These are phyloP conservation scores for Parascotia fuliginaria DNA, from an alignment of 2,888 invertebrate genomes.

Conservation along the genomic window DNA sequence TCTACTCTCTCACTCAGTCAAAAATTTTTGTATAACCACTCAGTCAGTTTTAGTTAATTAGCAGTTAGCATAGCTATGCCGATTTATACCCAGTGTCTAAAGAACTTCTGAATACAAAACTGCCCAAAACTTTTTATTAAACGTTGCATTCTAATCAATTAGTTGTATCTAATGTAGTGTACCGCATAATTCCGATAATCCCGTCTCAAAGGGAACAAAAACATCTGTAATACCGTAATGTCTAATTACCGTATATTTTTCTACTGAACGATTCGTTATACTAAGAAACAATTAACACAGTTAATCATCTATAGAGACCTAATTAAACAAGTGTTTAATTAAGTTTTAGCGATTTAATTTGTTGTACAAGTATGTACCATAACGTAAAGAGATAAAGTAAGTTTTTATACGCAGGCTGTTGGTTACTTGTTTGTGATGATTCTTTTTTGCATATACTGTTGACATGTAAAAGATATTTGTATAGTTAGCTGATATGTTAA, in stretches of 20 bases:
- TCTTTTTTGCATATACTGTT: background rate
- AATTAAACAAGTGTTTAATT: conserved; percentile 71
- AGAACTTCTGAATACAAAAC: no score
- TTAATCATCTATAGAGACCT: conserved; percentile 60
- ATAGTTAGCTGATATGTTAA: background rate
- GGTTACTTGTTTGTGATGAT: background rate
- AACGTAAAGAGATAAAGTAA: conserved; percentile 5
- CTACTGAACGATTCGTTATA: conserved; percentile 48
- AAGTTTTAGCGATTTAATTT: conserved; percentile 54
- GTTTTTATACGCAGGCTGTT: conserved; percentile 12
- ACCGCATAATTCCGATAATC: conserved; percentile 22
- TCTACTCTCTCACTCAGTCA: no score
- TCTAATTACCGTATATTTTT: conserved; percentile 37
- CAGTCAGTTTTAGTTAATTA: no score
- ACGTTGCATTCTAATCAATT: background rate
- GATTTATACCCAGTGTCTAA: no score
- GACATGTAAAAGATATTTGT: no score
- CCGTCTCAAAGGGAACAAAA: conserved; percentile 17
- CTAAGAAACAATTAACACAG: conserved; percentile 57
- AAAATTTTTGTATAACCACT: no score
- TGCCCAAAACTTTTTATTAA: background rate
- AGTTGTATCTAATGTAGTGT: conserved; percentile 12
- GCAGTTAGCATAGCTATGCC: no score
- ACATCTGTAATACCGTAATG: conserved; percentile 32
- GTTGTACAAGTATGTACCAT: conserved; percentile 14